phyloP scores from a whole-genome alignment of 1,140 invertebrate genomes.

The Orius insidiosus region DNA sequence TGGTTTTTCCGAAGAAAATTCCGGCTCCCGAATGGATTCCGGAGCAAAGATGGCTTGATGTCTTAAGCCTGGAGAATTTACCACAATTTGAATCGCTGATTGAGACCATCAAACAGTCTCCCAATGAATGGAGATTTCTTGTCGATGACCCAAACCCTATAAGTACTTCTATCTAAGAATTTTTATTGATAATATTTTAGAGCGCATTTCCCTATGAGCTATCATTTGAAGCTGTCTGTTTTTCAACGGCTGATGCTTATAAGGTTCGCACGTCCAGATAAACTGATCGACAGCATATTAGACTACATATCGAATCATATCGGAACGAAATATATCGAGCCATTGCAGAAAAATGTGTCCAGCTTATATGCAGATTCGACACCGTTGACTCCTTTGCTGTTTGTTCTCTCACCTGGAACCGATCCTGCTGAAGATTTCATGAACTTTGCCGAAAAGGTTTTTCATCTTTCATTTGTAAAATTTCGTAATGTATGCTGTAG shows the following conservation, averaged over 20 bases:
- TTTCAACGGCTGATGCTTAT: conserved; percentile 55
- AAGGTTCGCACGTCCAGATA: conserved; percentile 54
- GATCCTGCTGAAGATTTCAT: conserved; percentile 46
- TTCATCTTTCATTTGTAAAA: background rate
- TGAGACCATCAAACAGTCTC: conserved; percentile 1
- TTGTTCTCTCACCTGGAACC: conserved; percentile 50
- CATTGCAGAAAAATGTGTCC: conserved; percentile 43
- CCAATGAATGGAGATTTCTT: conserved; percentile 7
- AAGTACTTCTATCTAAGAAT: no score
- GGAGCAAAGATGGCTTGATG: conserved; percentile 39
- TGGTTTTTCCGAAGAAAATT: no score
- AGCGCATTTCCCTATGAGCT: conserved; percentile 34
- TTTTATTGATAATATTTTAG: conserved; percentile 23
- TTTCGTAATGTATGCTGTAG: conserved; percentile 15
- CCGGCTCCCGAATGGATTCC: conserved; percentile 41
- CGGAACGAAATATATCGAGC: conserved; percentile 45
- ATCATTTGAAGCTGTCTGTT: conserved; percentile 32
- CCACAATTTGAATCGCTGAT: conserved; percentile 32
- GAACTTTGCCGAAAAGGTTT: conserved; percentile 41
- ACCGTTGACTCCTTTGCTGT: conserved; percentile 41
- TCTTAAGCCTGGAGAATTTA: conserved; percentile 34
- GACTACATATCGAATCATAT: conserved; percentile 38
- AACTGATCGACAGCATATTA: conserved; percentile 46
- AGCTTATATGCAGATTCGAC: conserved; percentile 44
- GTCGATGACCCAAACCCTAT: background rate